Conservation (phyloP, 2,113 vertebrate species). For the Labrus mixtus region DNA sequence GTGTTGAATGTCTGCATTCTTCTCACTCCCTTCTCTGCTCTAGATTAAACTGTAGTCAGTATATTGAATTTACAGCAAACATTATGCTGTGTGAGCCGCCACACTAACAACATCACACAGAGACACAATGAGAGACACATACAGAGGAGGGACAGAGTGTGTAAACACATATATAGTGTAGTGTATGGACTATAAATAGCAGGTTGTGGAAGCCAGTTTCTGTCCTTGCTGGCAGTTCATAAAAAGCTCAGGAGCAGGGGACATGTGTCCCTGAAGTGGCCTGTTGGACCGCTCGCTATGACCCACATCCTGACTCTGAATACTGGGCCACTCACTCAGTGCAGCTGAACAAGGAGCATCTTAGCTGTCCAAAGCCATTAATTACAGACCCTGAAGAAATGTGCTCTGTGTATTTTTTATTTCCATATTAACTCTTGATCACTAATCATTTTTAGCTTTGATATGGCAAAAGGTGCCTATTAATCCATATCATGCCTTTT, state of each 20-base stretch:
- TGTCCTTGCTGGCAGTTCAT: constrained; percentile 76
- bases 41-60: no score
- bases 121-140: constrained; percentile 11
- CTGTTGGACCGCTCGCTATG: constrained; percentile 66
- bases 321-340: constrained; percentile 62
- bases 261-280: constrained; percentile 73
- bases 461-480: neutral
- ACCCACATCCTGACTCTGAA: constrained; percentile 72
- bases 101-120: neutral
- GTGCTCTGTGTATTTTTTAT: neutral
- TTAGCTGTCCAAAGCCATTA: constrained; percentile 41
- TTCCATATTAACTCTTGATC: neutral
- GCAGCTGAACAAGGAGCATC: constrained; percentile 48
- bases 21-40: constrained; percentile 8
- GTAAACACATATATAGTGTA: constrained; percentile 45
- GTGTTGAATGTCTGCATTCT: neutral
- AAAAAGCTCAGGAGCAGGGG: constrained; percentile 70
- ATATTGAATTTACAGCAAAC: constrained; percentile 34
- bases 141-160: constrained; percentile 21
- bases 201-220: constrained; percentile 64
- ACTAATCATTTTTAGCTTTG: neutral
- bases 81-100: constrained; percentile 22
- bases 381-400: constrained; percentile 36
- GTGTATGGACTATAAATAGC: constrained; percentile 76
- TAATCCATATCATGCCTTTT: no score